phyloP scores from a whole-genome alignment of 2,113 vertebrate genomes.

The Syrmaticus mikado region DNA sequence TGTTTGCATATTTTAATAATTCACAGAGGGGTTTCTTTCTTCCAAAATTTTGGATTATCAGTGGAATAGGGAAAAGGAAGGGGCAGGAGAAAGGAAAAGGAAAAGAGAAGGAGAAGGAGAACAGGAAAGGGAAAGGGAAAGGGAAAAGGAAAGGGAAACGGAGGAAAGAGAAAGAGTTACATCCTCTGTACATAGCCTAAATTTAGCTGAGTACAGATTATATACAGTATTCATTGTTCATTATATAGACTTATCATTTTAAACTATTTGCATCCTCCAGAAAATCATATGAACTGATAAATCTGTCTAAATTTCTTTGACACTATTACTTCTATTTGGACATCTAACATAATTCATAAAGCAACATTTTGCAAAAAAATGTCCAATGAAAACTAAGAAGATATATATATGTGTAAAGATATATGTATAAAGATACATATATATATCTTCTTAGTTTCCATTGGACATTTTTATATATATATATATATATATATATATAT shows the following conservation, averaged over 20 bases:
- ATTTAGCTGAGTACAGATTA: neutral
- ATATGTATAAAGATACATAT: too few relatives aligned
- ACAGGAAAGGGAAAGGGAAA: neutral
- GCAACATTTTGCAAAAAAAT: neutral
- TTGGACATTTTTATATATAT: too few relatives aligned
- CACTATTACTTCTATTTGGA: neutral
- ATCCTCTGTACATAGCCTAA: neutral
- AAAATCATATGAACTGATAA: neutral
- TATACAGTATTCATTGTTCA: neutral
- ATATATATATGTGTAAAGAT: too few relatives aligned
- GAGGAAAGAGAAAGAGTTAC: neutral
- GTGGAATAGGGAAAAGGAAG: too few relatives aligned
- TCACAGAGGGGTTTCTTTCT: neutral
- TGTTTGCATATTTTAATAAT: neutral
- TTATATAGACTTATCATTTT: neutral
- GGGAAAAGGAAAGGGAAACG: fast-evolving
- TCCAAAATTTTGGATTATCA: neutral
- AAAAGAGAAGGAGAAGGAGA: neutral
- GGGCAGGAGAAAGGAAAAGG: fast-evolving
- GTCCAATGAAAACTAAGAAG: neutral
- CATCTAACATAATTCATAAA: neutral
- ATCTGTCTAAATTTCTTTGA: neutral
- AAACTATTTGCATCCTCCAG: neutral
- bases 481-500: neutral
- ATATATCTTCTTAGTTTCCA: too few relatives aligned